phyloP scores from a whole-genome alignment of 2,888 invertebrate species.

The Anaspis maculata region DNA sequence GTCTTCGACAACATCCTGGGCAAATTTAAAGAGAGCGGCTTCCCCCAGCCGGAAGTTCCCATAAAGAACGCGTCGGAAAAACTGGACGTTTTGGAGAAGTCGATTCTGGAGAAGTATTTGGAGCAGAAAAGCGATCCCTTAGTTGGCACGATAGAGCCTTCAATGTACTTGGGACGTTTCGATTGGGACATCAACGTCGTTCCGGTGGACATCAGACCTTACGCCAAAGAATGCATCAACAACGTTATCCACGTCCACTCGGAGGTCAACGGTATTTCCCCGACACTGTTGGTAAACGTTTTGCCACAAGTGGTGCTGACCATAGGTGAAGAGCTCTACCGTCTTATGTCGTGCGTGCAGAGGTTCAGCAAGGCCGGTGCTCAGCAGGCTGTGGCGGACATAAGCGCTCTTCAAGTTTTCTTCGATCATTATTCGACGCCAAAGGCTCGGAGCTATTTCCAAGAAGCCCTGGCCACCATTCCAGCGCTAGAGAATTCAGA shows the following conservation, averaged over 20 bases:
- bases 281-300: conserved; percentile 65
- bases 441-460: conserved; percentile 65
- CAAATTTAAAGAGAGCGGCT: conserved; percentile 59
- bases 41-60: conserved; percentile 61
- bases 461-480: conserved; percentile 72
- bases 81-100: conserved; percentile 51
- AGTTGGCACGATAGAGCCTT: conserved; percentile 92
- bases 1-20: conserved; percentile 65
- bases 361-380: conserved; percentile 62
- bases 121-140: conserved; percentile 91
- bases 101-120: conserved; percentile 70
- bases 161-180: conserved; percentile 87
- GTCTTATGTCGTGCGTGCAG: conserved; percentile 74
- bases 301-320: conserved; percentile 78
- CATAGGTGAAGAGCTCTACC: conserved; percentile 84
- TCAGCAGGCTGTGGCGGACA: conserved; percentile 73
- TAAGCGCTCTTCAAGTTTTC: conserved; percentile 58
- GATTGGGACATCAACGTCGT: conserved; percentile 73
- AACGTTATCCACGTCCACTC: conserved; percentile 73
- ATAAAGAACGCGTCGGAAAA: conserved; percentile 61
- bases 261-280: conserved; percentile 70
- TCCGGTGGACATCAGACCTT: conserved; percentile 73
- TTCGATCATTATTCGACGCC: conserved; percentile 56
- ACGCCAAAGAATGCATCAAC: conserved; percentile 80
- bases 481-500: conserved; percentile 55